phyloP scores from a whole-genome alignment of 2,888 invertebrate species.

The Sminthurides aquaticus region DNA sequence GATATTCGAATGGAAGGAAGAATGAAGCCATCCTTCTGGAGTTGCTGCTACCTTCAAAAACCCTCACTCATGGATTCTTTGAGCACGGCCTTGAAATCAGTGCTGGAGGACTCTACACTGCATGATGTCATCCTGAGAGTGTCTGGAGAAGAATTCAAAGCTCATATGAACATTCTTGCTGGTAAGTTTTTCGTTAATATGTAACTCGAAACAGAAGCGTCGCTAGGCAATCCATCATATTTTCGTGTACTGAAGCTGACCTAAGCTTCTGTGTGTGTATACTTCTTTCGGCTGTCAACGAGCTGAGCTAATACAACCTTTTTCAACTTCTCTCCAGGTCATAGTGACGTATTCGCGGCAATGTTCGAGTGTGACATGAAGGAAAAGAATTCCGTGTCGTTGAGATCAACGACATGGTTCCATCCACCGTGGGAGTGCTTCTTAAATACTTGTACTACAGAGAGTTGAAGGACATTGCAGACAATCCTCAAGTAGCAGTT shows the following conservation, averaged over 20 bases:
- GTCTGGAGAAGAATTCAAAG: constrained; percentile 6
- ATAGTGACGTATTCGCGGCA: constrained; percentile 14
- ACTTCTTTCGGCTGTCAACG: neutral
- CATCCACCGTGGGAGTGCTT: constrained; percentile 1
- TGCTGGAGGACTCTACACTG: constrained; percentile 6
- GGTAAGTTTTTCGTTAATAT: no score
- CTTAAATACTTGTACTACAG: constrained; percentile 17
- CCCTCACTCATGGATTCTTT: constrained; percentile 3
- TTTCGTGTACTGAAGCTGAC: no score
- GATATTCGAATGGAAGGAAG: constrained; percentile 7
- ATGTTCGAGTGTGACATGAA: constrained; percentile 16
- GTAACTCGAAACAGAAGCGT: no score
- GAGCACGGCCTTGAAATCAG: neutral
- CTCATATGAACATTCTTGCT: constrained; percentile 18
- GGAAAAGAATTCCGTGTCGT: constrained; percentile 4
- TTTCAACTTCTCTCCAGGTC: constrained; percentile 1
- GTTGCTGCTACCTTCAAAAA: neutral
- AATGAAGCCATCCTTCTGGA: neutral
- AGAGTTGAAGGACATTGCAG: constrained; percentile 11
- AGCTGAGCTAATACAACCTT: neutral
- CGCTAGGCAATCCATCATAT: no score
- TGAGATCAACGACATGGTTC: constrained; percentile 10
- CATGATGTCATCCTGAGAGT: constrained; percentile 9
- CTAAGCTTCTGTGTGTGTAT: neutral
- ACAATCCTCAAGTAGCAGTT: constrained; percentile 13